A percentile compares a stretch with the other conserved stretches of the same genome.
Evolutionary conservation across 2,113 vertebrate species (phyloP).

Genomic region (Corythoichthys haematopterus): DNA sequence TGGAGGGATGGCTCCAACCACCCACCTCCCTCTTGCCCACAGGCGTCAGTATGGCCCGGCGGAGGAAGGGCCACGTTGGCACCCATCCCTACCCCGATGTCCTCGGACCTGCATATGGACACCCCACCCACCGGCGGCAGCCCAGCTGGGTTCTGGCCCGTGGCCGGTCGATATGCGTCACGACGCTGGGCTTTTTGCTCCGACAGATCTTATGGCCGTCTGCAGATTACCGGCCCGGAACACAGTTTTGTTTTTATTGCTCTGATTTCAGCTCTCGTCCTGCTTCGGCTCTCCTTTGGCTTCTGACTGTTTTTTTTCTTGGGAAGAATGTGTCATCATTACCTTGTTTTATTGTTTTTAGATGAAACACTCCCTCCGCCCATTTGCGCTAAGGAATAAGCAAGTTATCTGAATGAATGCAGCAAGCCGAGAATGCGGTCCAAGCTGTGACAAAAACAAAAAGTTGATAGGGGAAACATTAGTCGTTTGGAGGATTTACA

Average conservation of each 20-base stretch:
- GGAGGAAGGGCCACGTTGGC: conserved; percentile 48
- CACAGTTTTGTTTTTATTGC: conserved; percentile 46
- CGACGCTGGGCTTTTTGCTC: conserved; percentile 49
- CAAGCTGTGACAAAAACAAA: background rate
- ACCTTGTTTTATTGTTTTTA: background rate
- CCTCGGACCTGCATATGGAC: conserved; percentile 45
- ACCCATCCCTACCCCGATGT: conserved; percentile 18
- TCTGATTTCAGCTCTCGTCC: conserved; percentile 22
- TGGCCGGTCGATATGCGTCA: conserved; percentile 67
- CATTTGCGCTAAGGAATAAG: conserved; percentile 1
- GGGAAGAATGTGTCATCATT: conserved; percentile 5
- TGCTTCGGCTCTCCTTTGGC: conserved; percentile 18
- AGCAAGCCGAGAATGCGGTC: conserved; percentile 1
- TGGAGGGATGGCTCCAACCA: conserved; percentile 15
- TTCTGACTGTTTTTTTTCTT: conserved; percentile 27
- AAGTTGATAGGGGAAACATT: background rate
- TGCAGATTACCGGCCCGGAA: conserved; percentile 51
- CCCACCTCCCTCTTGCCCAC: conserved; percentile 36
- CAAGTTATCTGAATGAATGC: background rate
- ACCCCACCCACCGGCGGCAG: conserved; percentile 9
- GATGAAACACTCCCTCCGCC: background rate
- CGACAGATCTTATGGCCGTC: conserved; percentile 57
- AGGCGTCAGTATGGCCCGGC: conserved; percentile 53
- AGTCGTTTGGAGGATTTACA: conserved; percentile 10
- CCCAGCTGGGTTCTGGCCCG: conserved; percentile 51